Evolutionary conservation across 2,797 vertebrate species (phyloP).

Genomic region (Chloroceryle inda): DNA sequence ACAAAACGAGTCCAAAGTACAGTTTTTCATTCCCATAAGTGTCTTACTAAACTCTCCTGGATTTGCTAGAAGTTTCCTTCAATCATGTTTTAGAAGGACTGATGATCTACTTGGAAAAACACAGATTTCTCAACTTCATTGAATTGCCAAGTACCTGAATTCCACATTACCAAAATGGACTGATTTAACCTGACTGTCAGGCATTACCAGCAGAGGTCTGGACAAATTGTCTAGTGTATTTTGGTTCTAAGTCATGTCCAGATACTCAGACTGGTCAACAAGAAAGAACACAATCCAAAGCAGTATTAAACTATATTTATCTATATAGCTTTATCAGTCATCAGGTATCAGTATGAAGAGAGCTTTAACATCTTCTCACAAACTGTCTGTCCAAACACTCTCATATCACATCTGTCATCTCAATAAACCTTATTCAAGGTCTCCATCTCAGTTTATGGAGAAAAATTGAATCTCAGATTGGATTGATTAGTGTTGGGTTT

Average conservation of each 20-base stretch:
- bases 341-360: neutral
- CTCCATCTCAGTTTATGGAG: neutral
- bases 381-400: neutral
- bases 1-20: neutral
- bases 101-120: neutral
- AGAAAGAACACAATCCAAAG: conserved; percentile 28
- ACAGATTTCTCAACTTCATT: neutral
- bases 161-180: neutral
- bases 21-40: neutral
- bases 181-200: neutral
- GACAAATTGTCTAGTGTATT: neutral
- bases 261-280: conserved; percentile 1
- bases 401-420: neutral
- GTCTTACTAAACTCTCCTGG: neutral
- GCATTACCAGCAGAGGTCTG: neutral
- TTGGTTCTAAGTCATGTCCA: neutral
- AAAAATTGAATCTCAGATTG: neutral
- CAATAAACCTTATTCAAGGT: neutral
- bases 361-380: conserved; percentile 12
- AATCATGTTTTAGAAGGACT: neutral
- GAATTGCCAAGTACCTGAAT: neutral
- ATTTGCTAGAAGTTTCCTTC: neutral
- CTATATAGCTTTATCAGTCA: neutral
- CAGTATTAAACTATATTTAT: conserved; percentile 44
- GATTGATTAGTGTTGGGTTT: neutral